phyloP scores from a whole-genome alignment of 2,797 vertebrate species.

The Lagodon rhomboides region DNA sequence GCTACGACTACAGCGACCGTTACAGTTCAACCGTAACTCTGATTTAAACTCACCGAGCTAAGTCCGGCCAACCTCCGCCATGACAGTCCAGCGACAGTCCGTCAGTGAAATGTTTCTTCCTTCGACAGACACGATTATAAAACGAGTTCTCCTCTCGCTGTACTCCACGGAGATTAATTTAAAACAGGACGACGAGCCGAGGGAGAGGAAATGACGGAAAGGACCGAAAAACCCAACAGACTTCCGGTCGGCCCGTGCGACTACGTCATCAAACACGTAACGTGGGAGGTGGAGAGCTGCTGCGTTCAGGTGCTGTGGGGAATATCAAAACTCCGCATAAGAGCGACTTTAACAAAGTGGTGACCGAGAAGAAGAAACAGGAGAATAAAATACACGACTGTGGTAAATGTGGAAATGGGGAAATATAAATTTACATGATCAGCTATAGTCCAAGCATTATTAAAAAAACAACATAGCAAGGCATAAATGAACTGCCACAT shows the following conservation, averaged over 20 bases:
- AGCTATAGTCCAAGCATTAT: too few relatives aligned
- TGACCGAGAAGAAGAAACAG: background rate
- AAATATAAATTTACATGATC: too few relatives aligned
- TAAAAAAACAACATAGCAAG: too few relatives aligned
- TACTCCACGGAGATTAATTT: background rate
- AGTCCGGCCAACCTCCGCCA: background rate
- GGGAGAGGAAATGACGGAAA: conserved; percentile 42
- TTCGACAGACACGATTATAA: rapidly evolving
- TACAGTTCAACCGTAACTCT: background rate
- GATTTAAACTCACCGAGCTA: conserved; percentile 28
- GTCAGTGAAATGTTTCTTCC: rapidly evolving
- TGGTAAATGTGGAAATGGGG: too few relatives aligned
- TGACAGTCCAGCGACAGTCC: background rate
- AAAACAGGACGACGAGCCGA: background rate
- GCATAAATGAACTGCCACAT: too few relatives aligned
- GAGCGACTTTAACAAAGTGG: too few relatives aligned
- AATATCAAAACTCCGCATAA: rapidly evolving
- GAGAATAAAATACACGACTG: background rate
- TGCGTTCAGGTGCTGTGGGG: conserved; percentile 31
- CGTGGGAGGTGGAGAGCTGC: background rate
- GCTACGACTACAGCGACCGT: background rate
- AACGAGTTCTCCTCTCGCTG: background rate
- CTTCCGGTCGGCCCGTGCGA: conserved; percentile 48
- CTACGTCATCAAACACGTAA: conserved; percentile 39
- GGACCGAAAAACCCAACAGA: background rate